Evolutionary conservation across 2,113 vertebrate species (phyloP).

Genomic region (Tyrannus savana): DNA sequence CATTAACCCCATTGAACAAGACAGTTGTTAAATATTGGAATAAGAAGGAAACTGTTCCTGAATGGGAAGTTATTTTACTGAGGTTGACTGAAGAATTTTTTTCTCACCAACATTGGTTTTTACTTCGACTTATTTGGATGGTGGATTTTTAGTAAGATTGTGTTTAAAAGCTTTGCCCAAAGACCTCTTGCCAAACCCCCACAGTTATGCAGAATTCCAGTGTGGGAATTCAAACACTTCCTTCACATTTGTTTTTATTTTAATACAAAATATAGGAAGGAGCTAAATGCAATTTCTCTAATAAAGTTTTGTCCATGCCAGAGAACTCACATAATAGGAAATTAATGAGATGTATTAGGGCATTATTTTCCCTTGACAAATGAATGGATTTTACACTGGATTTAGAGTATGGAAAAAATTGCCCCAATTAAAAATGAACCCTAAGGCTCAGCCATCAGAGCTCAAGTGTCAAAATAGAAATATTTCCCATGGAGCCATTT

Average conservation of each 20-base stretch:
- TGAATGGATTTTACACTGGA: conserved; percentile 19
- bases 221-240: not conserved
- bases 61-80: not conserved
- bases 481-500: not conserved
- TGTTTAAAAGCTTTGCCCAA: not conserved
- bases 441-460: conserved; percentile 3
- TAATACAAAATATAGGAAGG: not conserved
- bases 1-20: not conserved
- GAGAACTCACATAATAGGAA: conserved; percentile 10
- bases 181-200: not conserved
- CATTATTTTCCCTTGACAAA: conserved; percentile 52
- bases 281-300: not conserved
- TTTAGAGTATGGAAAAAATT: conserved; percentile 7
- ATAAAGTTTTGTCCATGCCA: conserved; percentile 18
- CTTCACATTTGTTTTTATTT: not conserved
- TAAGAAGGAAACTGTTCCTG: not conserved
- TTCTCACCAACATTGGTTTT: not conserved
- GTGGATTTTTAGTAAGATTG: not conserved
- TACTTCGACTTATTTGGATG: not conserved
- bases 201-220: not conserved
- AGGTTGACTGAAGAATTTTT: not conserved
- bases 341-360: conserved; percentile 48
- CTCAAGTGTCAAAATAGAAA: not conserved
- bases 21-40: not conserved
- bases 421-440: conserved; percentile 40